Evolutionary conservation across 2,888 invertebrate species (phyloP), one percentile per base, ranked within the genome.

Genomic region (Lasius platythorax): DNA sequence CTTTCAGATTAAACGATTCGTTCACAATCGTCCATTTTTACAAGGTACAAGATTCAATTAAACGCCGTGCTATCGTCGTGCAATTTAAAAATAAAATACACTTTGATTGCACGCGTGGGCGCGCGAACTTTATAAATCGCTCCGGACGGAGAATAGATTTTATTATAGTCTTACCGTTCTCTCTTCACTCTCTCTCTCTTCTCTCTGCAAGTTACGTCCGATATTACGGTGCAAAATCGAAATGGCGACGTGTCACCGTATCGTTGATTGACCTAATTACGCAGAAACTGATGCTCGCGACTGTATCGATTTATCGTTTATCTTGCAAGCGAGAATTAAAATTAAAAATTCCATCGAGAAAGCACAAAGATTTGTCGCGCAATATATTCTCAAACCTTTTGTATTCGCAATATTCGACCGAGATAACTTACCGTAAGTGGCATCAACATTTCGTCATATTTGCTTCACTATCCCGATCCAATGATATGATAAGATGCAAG

Each of bases 211-310:
- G 66, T 12, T 15, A 8, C 53, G 53, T 53, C 53, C 67, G 46
- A 67, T 66, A 43, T 78, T 43, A 67, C 18, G 40, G 15, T n/a
- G 43, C 43, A 9, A 78, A 75, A 67, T 56, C 67, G 67, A 67
- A 53, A 78, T 30, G 67, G 40, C 56, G 30, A 11, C 23, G 15
- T 67, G 28, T 46, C 46, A 64, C 18, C 23, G 64, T 64, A 50
- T 76, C 28, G 73, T 30, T 40, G 73, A 74, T 74, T 37, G 66
- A 76, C 53, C 76, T 78, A 56, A 28, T 67, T 78, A 53, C 28
- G n/a, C 11, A 43, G 30, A 43, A 63, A 75, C 63, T 63, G 63
- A 64, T 46, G 23, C 75, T 33, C 23, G 15, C 28, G 28, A 43
- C 58, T 11, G 11, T 64, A 75, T 64, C 63, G 46, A 64, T 23